A percentile compares a stretch with the other conserved stretches of the same genome.
Conservation (phyloP, 2,113 vertebrate species). For the Daphoenositta chrysoptera region DNA sequence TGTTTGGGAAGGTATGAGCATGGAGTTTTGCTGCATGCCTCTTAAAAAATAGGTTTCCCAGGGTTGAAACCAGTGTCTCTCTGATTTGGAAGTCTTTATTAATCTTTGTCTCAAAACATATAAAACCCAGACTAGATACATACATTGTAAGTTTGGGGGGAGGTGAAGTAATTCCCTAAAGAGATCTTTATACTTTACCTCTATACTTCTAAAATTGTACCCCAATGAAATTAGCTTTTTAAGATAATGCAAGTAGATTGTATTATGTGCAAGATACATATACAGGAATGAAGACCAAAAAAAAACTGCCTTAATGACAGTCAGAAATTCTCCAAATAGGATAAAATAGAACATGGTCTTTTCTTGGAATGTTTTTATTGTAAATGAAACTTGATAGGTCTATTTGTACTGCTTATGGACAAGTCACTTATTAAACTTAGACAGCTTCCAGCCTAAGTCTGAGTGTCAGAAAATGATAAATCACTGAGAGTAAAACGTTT, state of each 20-base stretch:
- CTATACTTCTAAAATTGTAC: neutral
- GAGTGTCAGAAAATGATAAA: neutral
- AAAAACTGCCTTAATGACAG: neutral
- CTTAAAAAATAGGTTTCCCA: neutral
- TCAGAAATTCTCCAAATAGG: neutral
- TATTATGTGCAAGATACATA: neutral
- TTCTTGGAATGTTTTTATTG: neutral
- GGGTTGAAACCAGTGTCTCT: neutral
- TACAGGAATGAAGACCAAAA: neutral
- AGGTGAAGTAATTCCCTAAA: neutral
- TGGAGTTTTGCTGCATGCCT: neutral
- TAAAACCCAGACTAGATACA: neutral
- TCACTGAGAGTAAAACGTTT: neutral
- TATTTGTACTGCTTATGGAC: neutral
- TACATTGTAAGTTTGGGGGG: neutral
- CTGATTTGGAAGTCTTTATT: neutral
- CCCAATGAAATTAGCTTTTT: neutral
- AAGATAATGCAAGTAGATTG: neutral
- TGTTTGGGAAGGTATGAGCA: neutral
- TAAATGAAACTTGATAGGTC: neutral
- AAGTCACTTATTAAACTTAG: neutral
- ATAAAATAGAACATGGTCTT: neutral
- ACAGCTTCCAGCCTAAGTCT: neutral
- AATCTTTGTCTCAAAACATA: neutral
- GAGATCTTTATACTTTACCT: neutral